phyloP scores from a whole-genome alignment of 2,113 vertebrate species.

The Alethe castanea region DNA sequence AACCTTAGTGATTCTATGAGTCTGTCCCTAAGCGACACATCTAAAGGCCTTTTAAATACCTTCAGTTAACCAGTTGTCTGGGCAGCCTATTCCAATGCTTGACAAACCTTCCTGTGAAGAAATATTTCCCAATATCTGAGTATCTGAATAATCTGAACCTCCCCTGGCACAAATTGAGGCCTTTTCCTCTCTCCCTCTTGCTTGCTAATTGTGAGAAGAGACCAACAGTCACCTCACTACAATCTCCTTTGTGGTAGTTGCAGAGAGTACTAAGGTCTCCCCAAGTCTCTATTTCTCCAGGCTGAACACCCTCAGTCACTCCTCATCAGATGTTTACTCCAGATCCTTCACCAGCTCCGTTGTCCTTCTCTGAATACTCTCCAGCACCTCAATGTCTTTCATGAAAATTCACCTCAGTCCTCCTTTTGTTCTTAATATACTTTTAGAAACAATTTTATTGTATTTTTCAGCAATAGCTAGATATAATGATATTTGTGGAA shows the following conservation, averaged over 20 bases:
- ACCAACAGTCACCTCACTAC: neutral
- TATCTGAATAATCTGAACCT: neutral
- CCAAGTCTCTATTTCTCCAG: neutral
- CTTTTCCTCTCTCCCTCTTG: neutral
- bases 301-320: neutral
- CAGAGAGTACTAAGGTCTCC: neutral
- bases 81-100: neutral
- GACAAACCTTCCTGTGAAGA: neutral
- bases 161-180: neutral
- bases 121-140: neutral
- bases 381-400: neutral
- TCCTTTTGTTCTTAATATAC: neutral
- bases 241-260: neutral
- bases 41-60: neutral
- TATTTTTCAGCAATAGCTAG: neutral
- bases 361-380: neutral
- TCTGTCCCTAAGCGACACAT: neutral
- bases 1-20: neutral
- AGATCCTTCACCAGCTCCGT: accelerated
- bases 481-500: neutral
- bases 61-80: neutral
- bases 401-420: neutral
- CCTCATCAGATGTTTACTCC: neutral
- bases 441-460: neutral
- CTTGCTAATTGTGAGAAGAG: neutral